Conservation (phyloP, 2,888 invertebrate species). For the Caenorhabditis sp. region DNA sequence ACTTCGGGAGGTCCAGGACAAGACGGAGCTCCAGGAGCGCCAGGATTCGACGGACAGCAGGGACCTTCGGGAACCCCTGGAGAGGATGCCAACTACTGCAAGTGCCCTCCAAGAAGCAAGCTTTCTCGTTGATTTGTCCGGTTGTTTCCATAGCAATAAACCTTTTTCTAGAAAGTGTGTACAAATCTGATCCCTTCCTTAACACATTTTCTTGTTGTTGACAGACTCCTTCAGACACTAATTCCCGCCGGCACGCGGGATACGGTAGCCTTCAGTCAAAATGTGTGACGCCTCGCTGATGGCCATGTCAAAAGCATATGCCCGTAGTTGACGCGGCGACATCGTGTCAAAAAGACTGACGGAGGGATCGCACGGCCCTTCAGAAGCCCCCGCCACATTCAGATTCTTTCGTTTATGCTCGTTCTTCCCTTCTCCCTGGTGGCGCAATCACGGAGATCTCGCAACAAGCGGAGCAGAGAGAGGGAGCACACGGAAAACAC, state of each 20-base stretch:
- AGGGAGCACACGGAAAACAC: constrained; percentile 26
- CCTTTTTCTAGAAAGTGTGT: background rate
- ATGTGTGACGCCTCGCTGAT: constrained; percentile 35
- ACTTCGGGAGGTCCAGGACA: constrained; percentile 61
- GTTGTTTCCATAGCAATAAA: background rate
- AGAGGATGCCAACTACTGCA: constrained; percentile 69
- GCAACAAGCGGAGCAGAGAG: background rate
- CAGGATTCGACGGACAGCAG: constrained; percentile 60
- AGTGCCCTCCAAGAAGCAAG: constrained; percentile 62
- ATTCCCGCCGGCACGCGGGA: constrained; percentile 9
- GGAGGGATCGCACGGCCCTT: background rate
- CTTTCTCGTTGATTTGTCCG: constrained; percentile 19
- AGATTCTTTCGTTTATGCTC: background rate
- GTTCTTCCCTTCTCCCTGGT: background rate
- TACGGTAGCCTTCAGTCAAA: constrained; percentile 25
- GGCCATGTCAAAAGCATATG: constrained; percentile 42
- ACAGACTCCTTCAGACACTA: background rate
- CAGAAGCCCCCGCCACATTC: background rate
- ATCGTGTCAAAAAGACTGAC: constrained; percentile 22
- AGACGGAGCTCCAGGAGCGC: constrained; percentile 54
- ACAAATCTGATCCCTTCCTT: background rate
- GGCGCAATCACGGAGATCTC: constrained; percentile 22
- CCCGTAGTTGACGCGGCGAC: constrained; percentile 18
- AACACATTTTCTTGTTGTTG: background rate
- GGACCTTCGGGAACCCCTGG: constrained; percentile 67